Evolutionary conservation across 2,797 vertebrate genomes (phyloP), one percentile per base, ranked within the genome.

Genomic region (Rousettus madagascariensis): DNA sequence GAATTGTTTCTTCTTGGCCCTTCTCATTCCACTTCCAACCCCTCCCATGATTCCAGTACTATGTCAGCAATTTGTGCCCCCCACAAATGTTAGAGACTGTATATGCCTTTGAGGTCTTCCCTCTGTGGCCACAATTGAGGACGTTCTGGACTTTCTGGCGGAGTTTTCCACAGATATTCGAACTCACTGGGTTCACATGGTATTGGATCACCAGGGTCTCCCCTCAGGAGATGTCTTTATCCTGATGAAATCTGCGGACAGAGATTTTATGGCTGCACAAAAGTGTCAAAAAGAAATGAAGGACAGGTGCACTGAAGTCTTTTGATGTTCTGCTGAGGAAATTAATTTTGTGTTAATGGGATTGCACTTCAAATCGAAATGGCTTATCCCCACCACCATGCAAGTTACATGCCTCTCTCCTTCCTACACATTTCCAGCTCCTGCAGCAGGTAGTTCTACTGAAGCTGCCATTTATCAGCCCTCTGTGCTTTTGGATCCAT

Each of bases 301-400:
- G 98, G 99, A 99, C 98, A 98, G 99, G 98, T 99, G 99, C 69
- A 97, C 99, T 97, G 99, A 99, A 98, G 99, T 99, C 97, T 99
- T 99, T 98, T 99, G 99, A 19, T 99, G 99, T 98, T 99, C 99
- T 97, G 98, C 98, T 98, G 98, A 99, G 97, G 99, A 99, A 98
- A 99, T 99, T 98, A 99, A 99, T 98, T 99, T 99, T 99, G 99
- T 99, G 93, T 99, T 99, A 98, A 99, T 99, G 99, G 99, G 99
- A 98, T 98, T 49, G 99, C 98, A 99, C 98, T 98, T 98, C 99
- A 98, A 99, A 99, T 98, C 99, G 98, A 98, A 99, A 98, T 99
- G 98, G 99, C 98, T 99, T 99, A 97, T 99, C 98, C 98, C 98
- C 98, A 0, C 98, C 98, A 98, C 99, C 99, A 99, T 99, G 99